These are phyloP conservation scores for Acleris emargana DNA, from an alignment of 2,888 invertebrate species.

Conservation along the genomic window DNA sequence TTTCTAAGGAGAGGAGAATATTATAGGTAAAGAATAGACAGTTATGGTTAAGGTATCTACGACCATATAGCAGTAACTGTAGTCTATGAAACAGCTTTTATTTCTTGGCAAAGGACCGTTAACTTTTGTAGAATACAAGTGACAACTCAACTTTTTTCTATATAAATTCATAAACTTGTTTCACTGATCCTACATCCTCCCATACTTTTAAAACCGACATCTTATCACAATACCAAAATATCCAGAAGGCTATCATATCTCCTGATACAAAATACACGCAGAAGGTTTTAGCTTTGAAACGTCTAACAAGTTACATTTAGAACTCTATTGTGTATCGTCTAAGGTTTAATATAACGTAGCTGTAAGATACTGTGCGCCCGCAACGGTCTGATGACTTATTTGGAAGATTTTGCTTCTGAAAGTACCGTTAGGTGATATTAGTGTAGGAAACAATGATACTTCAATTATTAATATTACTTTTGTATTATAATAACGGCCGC, in stretches of 20 bases:
- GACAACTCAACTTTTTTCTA: no score
- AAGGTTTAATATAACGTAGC: neutral
- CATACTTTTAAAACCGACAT: neutral
- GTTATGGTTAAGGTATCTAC: no score
- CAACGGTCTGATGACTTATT: conserved; percentile 11
- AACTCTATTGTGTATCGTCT: neutral
- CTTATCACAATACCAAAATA: neutral
- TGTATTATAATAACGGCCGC: no score
- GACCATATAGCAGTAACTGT: no score
- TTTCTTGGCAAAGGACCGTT: no score
- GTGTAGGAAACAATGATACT: neutral
- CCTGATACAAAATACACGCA: conserved; percentile 6
- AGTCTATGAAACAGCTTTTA: no score
- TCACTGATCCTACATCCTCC: neutral
- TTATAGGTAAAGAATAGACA: no score
- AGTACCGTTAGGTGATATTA: neutral
- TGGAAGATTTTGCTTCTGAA: conserved; percentile 3
- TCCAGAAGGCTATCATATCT: conserved; percentile 19
- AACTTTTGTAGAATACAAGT: no score
- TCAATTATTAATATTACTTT: neutral
- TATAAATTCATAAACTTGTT: no score
- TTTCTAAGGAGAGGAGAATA: no score
- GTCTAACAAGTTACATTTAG: neutral
- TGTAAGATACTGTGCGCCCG: neutral
- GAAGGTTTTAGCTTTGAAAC: conserved; percentile 12